Base-by-base conservation (phyloP, 2,888 invertebrate species). In the Tortricodes alternella region DNA sequence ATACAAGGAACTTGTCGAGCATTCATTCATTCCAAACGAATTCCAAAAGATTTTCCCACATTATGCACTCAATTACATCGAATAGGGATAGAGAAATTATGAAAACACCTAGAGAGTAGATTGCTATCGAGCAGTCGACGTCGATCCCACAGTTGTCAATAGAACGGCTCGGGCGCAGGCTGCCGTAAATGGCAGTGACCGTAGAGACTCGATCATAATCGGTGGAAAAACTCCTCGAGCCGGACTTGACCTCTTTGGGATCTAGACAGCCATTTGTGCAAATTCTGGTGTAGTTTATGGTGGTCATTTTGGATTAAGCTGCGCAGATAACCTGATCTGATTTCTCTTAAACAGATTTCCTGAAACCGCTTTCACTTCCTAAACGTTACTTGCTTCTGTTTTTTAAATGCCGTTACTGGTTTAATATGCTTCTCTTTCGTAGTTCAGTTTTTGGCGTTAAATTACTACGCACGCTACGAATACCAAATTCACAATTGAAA, bases 71-170 rank as follows among this genome's bases (percentile, higher is more conserved):
- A 71, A 73, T 70, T 61, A 59, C 56, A 60, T 65, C 69, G 60
- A 74, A 78, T 78, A 80, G 74, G 79, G 78, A 68, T 72, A 68
- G 78, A 80, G 83, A 85, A 85, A 82, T 82, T 81, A 80, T 78
- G 76, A 80, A 81, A 81, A 82, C 78, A 78, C 75, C 77, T 80
- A 82, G 75, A 80, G 75, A 78, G 74, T 65, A 62, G 80, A 84
- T 85, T 81, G 78, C 76, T 81, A 84, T 85, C 80, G 69, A 69
- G 70, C 67, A 71, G 63, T 67, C 67, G 71, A 75, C 71, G 69
- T 73, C 75, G 78, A 88, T 87, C 87, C 83, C 89, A 89, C 86
- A 89, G 87, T 84, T 84, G 89, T 88, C 85, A 85, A 82, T 83
- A 76, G 78, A 68, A 68, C 75, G 72, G 74, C 66, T 70, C 75